Evolutionary conservation across 2,113 vertebrate genomes (phyloP), one percentile per base, ranked within the genome.

Genomic region (Trachemys scripta): DNA sequence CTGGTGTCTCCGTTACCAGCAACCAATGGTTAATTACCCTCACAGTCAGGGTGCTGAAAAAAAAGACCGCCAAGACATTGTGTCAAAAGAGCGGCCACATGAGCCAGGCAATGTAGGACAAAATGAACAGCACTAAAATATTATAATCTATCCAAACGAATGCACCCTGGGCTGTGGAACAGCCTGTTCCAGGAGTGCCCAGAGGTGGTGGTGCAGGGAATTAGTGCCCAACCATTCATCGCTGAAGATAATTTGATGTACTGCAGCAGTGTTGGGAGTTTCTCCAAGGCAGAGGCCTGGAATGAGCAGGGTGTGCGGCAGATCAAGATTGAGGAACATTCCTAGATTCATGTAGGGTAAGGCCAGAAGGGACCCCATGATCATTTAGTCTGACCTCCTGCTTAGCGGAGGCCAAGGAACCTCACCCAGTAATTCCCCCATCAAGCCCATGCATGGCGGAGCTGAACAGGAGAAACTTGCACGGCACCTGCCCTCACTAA

Each of bases 101-200:
- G 84, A 72, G 86, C 27, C 79, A 29, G 54, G 51, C 54, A 84
- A 49, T 10, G n/a, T 4, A 81, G 56, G 35, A 79, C 17, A 87
- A 91, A 87, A 1, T 1, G 8, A 56, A 25, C 17, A 80, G 45
- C 31, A 31, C 80, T 38, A 69, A 93, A 54, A 51, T 6, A 88
- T 25, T 7, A 1, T 25, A 14, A 19, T 25, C 25, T 80, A 24
- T 72, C 80, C 86, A 90, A 92, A 91, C 31, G 10, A 94, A 78
- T 10, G 82, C 3, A 4, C 38, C 69, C 49, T 0, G 0, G 72
- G 6, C 3, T 84, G 49, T 53, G 20, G 54, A 92, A 75, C 69
- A 62, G 11, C 42, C 31, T 69, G 35, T 16, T 87, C 86, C 78
- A 76, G 51, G 53, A 91, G 65, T 20, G 50, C 29, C 31, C 50